Conservation (phyloP, 2,888 invertebrate species). For the Cerceris rybyensis region DNA sequence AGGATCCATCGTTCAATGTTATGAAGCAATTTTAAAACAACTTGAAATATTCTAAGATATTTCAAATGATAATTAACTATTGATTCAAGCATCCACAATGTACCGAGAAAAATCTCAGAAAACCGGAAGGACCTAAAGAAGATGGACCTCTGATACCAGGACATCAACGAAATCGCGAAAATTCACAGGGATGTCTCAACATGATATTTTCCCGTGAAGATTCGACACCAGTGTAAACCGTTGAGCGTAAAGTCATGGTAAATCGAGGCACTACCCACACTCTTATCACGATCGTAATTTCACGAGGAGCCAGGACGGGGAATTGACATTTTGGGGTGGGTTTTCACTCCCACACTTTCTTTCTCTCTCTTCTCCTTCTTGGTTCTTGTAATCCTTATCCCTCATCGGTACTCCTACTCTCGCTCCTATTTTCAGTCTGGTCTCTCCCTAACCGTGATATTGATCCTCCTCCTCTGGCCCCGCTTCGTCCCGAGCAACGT, state of each 20-base stretch:
- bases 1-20: no score
- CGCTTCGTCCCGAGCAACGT: conserved; percentile 54
- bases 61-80: no score
- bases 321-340: conserved; percentile 66
- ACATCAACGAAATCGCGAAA: neutral
- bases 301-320: conserved; percentile 39
- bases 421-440: conserved; percentile 70
- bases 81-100: no score
- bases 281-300: conserved; percentile 52
- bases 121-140: neutral
- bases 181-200: neutral
- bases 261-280: conserved; percentile 21
- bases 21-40: no score
- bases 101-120: neutral
- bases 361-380: conserved; percentile 31
- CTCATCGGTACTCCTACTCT: conserved; percentile 65
- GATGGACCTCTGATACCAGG: neutral
- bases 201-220: neutral
- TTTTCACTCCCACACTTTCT: conserved; percentile 17
- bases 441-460: conserved; percentile 78
- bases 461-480: conserved; percentile 74
- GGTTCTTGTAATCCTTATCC: conserved; percentile 67
- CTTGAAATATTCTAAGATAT: no score
- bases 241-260: conserved; percentile 9
- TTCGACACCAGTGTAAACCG: conserved; percentile 5